phyloP scores from a whole-genome alignment of 1,140 invertebrate species.

The Penaeus indicus region DNA sequence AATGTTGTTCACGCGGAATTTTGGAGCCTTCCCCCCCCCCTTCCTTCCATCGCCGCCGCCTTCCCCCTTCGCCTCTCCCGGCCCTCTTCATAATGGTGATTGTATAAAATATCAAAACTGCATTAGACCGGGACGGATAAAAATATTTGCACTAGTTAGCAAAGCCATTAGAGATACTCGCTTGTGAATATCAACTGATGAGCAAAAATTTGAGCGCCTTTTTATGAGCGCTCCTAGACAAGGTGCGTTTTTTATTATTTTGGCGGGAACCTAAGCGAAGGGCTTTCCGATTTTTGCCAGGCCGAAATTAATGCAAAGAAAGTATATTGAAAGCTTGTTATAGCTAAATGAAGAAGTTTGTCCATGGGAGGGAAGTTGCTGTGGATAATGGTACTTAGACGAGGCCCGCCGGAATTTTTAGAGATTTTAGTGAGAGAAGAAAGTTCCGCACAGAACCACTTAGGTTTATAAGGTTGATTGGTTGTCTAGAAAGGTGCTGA shows the following conservation, averaged over 20 bases:
- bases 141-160: constrained; percentile 64
- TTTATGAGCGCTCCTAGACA: constrained; percentile 54
- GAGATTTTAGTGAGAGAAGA: constrained; percentile 54
- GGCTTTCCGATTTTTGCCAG: constrained; percentile 48
- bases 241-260: constrained; percentile 50
- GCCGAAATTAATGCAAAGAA: constrained; percentile 63
- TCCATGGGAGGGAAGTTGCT: constrained; percentile 57
- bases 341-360: constrained; percentile 64
- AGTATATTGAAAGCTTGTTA: constrained; percentile 64
- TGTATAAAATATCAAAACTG: constrained; percentile 63
- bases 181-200: constrained; percentile 63
- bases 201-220: constrained; percentile 53
- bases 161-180: constrained; percentile 63
- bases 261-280: constrained; percentile 54
- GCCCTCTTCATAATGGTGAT: constrained; percentile 57
- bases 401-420: constrained; percentile 47
- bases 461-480: constrained; percentile 55
- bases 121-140: constrained; percentile 60
- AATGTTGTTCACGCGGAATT: neutral
- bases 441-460: constrained; percentile 54
- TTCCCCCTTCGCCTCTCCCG: neutral
- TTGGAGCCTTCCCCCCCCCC: neutral
- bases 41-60: neutral
- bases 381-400: constrained; percentile 63
- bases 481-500: neutral